phyloP scores from a whole-genome alignment of 2,888 invertebrate species.

The Agrochola macilenta region DNA sequence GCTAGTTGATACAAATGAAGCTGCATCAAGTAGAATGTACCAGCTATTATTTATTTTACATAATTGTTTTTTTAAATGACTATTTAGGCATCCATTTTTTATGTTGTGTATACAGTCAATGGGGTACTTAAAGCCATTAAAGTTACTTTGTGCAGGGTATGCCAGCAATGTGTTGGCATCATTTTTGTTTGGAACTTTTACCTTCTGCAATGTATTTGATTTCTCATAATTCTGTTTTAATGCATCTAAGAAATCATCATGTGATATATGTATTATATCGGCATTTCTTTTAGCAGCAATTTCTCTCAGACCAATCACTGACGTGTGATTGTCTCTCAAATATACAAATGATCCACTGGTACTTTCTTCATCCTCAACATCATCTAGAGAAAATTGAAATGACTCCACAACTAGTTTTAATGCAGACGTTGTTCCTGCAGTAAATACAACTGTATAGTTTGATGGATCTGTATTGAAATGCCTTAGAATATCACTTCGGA shows the following conservation, averaged over 20 bases:
- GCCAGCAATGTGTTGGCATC: conserved; percentile 92
- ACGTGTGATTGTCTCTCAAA: conserved; percentile 98
- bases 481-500: conserved; percentile 95
- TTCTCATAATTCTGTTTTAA: conserved; percentile 59
- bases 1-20: conserved; percentile 94
- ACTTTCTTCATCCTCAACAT: conserved; percentile 63
- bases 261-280: conserved; percentile 90
- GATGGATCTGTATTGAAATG: conserved; percentile 95
- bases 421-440: conserved; percentile 97
- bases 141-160: conserved; percentile 98
- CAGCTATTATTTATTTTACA: conserved; percentile 89
- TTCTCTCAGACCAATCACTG: conserved; percentile 97
- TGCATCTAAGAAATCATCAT: conserved; percentile 89
- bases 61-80: conserved; percentile 78
- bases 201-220: conserved; percentile 57
- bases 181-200: conserved; percentile 67
- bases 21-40: conserved; percentile 96
- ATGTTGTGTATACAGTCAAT: conserved; percentile 92
- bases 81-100: conserved; percentile 90
- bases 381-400: conserved; percentile 91
- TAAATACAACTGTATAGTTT: conserved; percentile 97
- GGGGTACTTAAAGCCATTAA: conserved; percentile 97
- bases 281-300: conserved; percentile 91
- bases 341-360: conserved; percentile 93
- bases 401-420: conserved; percentile 96